These are phyloP conservation scores for Dromococcyx pavoninus DNA, from an alignment of 2,797 vertebrate genomes.

Conservation along the genomic window DNA sequence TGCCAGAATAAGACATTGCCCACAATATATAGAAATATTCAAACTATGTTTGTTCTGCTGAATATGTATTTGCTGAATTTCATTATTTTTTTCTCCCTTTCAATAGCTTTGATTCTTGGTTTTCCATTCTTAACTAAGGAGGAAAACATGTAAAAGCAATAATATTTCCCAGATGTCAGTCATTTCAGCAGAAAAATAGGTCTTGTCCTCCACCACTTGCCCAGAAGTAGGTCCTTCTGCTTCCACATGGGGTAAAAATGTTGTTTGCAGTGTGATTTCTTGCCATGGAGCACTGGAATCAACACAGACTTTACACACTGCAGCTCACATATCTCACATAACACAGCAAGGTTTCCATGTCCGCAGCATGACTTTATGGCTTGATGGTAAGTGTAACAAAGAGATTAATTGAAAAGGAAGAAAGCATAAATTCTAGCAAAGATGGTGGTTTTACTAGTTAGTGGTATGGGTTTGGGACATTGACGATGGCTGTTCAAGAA, in stretches of 20 bases:
- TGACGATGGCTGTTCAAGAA: neutral
- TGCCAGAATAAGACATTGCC: fast-evolving
- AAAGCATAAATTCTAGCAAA: neutral
- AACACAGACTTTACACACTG: neutral
- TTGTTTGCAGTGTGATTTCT: neutral
- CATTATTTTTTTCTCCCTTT: neutral
- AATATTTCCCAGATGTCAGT: neutral
- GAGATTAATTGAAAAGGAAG: neutral
- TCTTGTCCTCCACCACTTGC: neutral
- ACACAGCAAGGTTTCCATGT: neutral
- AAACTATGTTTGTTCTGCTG: neutral
- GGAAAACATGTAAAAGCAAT: neutral
- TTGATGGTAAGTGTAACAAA: neutral
- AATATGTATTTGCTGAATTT: neutral
- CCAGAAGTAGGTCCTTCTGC: neutral
- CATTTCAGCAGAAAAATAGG: neutral
- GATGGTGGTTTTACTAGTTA: neutral
- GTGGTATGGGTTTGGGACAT: neutral
- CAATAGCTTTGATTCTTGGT: neutral
- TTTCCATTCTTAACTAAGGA: neutral
- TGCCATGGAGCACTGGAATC: neutral
- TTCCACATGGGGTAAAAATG: neutral
- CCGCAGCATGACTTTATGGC: neutral
- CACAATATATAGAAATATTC: neutral
- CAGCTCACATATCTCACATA: neutral